Evolutionary conservation across 2,888 invertebrate genomes (phyloP).

Genomic region (Latrodectus hesperus): DNA sequence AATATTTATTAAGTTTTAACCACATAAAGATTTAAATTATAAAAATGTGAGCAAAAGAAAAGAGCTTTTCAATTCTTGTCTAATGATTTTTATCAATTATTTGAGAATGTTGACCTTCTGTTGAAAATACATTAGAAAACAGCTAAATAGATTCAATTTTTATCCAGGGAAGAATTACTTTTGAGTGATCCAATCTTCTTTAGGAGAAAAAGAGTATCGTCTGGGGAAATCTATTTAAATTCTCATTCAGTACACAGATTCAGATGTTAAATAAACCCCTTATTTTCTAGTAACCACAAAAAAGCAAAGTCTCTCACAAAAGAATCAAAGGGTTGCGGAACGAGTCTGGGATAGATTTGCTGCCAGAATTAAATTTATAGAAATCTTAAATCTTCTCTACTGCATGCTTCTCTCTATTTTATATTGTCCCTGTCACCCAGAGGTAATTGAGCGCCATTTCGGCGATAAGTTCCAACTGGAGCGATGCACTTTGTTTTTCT

Average conservation of each 20-base stretch:
- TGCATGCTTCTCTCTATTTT: slow-evolving; percentile 12
- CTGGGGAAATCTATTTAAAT: not conserved
- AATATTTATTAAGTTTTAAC: too few species aligned
- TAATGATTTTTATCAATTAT: too few species aligned
- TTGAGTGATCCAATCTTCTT: not conserved
- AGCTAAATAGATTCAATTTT: not conserved
- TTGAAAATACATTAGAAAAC: not conserved
- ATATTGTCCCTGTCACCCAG: not conserved
- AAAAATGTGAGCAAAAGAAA: too few species aligned
- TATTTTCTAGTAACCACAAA: not conserved
- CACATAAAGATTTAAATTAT: too few species aligned
- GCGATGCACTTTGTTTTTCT: not conserved
- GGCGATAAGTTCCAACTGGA: not conserved
- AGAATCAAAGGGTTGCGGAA: slow-evolving; percentile 19
- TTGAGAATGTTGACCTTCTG: not conserved
- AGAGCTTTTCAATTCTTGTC: too few species aligned
- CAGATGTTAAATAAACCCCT: not conserved
- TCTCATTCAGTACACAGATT: not conserved
- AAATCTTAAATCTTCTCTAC: slow-evolving; percentile 36
- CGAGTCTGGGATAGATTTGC: not conserved
- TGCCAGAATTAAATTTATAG: slow-evolving; percentile 40
- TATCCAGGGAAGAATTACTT: not conserved
- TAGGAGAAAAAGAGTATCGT: not conserved
- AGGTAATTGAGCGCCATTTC: slow-evolving; percentile 13
- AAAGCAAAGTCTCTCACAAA: not conserved